Percentiles rank a stretch among this genome's conserved stretches.
These are phyloP conservation scores for Malurus leucopterus DNA, from an alignment of 2,797 vertebrate genomes.

Conservation along the genomic window DNA sequence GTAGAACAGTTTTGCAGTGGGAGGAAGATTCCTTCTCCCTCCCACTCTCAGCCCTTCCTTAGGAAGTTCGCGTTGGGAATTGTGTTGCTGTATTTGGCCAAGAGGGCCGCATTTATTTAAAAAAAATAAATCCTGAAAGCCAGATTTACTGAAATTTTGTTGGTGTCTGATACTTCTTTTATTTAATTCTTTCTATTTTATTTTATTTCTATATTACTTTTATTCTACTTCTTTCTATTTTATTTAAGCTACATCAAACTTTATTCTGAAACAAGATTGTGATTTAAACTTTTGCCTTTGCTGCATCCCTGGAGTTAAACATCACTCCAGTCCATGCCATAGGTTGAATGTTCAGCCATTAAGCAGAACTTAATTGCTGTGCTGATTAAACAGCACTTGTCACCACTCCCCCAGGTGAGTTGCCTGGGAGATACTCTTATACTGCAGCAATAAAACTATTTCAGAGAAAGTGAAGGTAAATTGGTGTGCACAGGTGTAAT, in stretches of 20 bases:
- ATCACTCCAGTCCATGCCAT: not conserved
- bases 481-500: not conserved
- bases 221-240: too few relatives aligned
- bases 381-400: not conserved
- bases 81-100: not conserved
- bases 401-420: not conserved
- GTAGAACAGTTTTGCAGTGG: not conserved
- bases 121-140: not conserved
- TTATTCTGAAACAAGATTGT: not conserved
- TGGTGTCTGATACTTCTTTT: not conserved
- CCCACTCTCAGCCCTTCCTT: not conserved
- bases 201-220: too few relatives aligned
- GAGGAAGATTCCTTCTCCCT: conserved; percentile 1
- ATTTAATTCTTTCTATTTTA: not conserved
- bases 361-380: not conserved
- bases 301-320: not conserved
- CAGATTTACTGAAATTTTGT: not conserved
- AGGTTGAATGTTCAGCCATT: not conserved
- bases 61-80: not conserved
- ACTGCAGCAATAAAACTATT: not conserved
- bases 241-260: not conserved
- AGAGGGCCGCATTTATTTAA: not conserved
- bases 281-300: not conserved
- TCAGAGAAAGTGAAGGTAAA: not conserved
- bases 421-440: conserved; percentile 11